These are phyloP conservation scores for Dicyrtoma fusca DNA, from an alignment of 2,888 invertebrate species.

Conservation along the genomic window DNA sequence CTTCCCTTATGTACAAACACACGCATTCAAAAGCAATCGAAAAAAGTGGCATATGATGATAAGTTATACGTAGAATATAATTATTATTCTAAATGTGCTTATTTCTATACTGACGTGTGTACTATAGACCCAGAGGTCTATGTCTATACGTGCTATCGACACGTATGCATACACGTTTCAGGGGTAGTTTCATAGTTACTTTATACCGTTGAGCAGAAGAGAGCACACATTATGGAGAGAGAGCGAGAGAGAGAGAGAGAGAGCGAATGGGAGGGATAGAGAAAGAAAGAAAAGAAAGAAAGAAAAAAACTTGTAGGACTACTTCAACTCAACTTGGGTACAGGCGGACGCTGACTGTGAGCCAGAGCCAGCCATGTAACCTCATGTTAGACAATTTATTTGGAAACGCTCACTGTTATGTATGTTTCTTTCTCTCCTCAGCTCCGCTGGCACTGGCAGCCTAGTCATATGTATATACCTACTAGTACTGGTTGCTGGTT, in stretches of 20 bases:
- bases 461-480: background rate
- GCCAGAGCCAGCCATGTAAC: slow-evolving; percentile 26
- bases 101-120: too few species aligned
- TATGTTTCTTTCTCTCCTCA: slow-evolving; percentile 21
- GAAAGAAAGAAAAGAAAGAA: background rate
- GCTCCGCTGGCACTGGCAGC: background rate
- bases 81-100: too few species aligned
- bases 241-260: slow-evolving; percentile 2
- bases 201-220: background rate
- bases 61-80: too few species aligned
- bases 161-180: background rate
- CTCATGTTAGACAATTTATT: slow-evolving; percentile 28
- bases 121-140: background rate
- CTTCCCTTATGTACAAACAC: too few species aligned
- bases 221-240: slow-evolving; percentile 1
- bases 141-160: background rate
- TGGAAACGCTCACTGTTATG: slow-evolving; percentile 23
- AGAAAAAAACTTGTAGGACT: slow-evolving; percentile 30
- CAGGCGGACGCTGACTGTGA: slow-evolving; percentile 22
- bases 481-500: too few species aligned
- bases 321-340: slow-evolving; percentile 31
- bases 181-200: background rate
- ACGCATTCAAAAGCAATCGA: too few species aligned
- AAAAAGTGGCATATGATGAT: too few species aligned
- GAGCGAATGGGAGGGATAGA: slow-evolving; percentile 16